Evolutionary conservation across 2,113 vertebrate genomes (phyloP).

Genomic region (Hymenochirus boettgeri): DNA sequence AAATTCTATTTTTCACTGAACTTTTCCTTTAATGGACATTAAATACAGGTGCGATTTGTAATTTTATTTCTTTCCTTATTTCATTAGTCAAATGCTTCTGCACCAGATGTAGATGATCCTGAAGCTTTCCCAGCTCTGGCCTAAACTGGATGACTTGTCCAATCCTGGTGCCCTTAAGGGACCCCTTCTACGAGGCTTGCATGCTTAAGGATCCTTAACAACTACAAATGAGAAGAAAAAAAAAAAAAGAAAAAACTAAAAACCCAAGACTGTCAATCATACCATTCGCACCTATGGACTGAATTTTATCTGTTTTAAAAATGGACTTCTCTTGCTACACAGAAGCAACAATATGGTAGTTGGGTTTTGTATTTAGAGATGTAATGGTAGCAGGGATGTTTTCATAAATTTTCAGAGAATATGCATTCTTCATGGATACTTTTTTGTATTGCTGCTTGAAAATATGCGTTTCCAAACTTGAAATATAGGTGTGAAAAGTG

Average conservation of each 20-base stretch:
- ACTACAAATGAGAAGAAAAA: slow-evolving; percentile 73
- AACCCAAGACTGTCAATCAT: slow-evolving; percentile 86
- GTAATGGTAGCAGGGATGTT: slow-evolving; percentile 97
- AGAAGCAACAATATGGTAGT: slow-evolving; percentile 98
- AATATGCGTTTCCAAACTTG: slow-evolving; percentile 93
- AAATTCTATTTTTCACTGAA: too few species aligned
- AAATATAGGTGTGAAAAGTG: slow-evolving; percentile 91
- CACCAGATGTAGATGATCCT: slow-evolving; percentile 96
- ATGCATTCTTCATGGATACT: slow-evolving; percentile 94
- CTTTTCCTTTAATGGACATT: too few species aligned
- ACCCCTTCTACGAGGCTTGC: slow-evolving; percentile 95
- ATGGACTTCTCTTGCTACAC: slow-evolving; percentile 98
- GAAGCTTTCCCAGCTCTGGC: slow-evolving; percentile 97
- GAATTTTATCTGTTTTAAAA: slow-evolving; percentile 93
- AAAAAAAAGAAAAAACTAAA: slow-evolving; percentile 59
- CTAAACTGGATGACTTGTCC: slow-evolving; percentile 77
- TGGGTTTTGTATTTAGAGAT: slow-evolving; percentile 98
- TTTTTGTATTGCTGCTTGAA: slow-evolving; percentile 97
- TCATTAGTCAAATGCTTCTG: slow-evolving; percentile 84
- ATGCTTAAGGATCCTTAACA: slow-evolving; percentile 96
- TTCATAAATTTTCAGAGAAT: slow-evolving; percentile 94
- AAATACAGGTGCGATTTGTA: too few species aligned
- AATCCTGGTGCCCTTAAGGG: slow-evolving; percentile 72
- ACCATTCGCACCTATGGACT: slow-evolving; percentile 92
- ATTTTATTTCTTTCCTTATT: slow-evolving; percentile 1